Base-by-base conservation (phyloP, 2,113 vertebrate genomes). In the Leuciscus idus region DNA sequence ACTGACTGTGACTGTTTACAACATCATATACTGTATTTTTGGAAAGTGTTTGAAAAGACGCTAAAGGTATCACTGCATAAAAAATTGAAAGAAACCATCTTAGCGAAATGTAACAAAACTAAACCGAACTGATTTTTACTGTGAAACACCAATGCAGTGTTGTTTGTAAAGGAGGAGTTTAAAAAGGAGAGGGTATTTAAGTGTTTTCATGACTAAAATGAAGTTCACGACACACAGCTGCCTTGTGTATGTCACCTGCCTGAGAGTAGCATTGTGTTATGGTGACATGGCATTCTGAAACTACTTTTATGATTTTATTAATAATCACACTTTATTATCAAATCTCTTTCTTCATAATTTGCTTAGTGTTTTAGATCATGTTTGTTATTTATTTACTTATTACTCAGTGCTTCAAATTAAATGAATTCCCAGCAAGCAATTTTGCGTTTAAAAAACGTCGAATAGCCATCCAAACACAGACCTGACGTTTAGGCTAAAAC, bases 231-330 rank as follows among this genome's bases (percentile, higher is more conserved):
- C 86, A 87, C 88, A 85, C 50, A 73, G 86, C 86, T 89, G 88
- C 86, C 88, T 89, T 87, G 88, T 85, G 88, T 72, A 80, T 85
- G 88, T 84, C 86, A 85, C 87, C 83, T 82, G 84, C 85, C 84
- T 75, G 86, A 78, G 86, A 88, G 87, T 87, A 90, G 87, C 89
- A 88, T 75, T 82, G 78, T 84, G 74, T 83, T 82, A 86, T 86
- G 81, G 70, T 89, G 84, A 87, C 84, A 77, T 75, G 85, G 75
- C 85, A 84, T 77, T 83, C 70, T 76, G 19, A 86, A 86, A 77
- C 43, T 68, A 83, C 66, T 83, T 81, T 52, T 55, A 57, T 23
- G 26, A 50, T 72, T 72, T 62, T 80, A 62, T 80, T 43, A 57
- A 33, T 33, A 21, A 55, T 33, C 50, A 52, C 50, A 33, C 48